These are phyloP conservation scores for Blennius ocellaris DNA, from an alignment of 2,113 vertebrate species.

Conservation along the genomic window DNA sequence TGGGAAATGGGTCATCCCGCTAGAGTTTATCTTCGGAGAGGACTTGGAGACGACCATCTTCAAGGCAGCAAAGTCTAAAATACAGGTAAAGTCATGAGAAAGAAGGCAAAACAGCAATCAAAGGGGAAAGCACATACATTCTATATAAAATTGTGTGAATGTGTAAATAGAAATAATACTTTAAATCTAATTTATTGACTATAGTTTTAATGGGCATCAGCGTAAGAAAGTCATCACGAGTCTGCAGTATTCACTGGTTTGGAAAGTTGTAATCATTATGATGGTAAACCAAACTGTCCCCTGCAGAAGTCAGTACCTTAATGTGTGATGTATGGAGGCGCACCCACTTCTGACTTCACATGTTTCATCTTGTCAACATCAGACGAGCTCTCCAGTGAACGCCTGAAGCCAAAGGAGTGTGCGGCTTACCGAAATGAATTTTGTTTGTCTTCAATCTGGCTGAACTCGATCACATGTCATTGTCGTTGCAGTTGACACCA, in stretches of 20 bases:
- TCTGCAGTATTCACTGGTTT: too few species aligned
- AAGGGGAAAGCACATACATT: too few species aligned
- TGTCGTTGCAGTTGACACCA: constrained; percentile 63
- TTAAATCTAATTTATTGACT: too few species aligned
- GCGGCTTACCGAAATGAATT: not conserved
- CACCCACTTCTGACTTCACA: not conserved
- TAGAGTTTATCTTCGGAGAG: constrained; percentile 83
- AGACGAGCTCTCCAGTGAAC: too few species aligned
- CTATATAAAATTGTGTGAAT: too few species aligned
- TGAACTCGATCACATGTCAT: constrained; percentile 14
- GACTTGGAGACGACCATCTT: constrained; percentile 83
- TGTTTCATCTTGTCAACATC: not conserved
- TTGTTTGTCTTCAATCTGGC: not conserved
- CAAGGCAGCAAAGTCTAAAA: constrained; percentile 72
- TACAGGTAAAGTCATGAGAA: constrained; percentile 64
- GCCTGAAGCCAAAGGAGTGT: not conserved
- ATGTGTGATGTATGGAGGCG: not conserved
- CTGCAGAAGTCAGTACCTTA: not conserved
- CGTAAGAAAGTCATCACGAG: too few species aligned
- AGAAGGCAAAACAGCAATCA: too few species aligned
- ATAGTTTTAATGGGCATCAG: too few species aligned
- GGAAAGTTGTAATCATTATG: too few species aligned
- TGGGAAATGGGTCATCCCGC: constrained; percentile 79
- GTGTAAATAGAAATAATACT: too few species aligned
- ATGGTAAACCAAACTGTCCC: too few species aligned